Base-by-base conservation (phyloP, 2,113 vertebrate genomes). In the Zeus faber region DNA sequence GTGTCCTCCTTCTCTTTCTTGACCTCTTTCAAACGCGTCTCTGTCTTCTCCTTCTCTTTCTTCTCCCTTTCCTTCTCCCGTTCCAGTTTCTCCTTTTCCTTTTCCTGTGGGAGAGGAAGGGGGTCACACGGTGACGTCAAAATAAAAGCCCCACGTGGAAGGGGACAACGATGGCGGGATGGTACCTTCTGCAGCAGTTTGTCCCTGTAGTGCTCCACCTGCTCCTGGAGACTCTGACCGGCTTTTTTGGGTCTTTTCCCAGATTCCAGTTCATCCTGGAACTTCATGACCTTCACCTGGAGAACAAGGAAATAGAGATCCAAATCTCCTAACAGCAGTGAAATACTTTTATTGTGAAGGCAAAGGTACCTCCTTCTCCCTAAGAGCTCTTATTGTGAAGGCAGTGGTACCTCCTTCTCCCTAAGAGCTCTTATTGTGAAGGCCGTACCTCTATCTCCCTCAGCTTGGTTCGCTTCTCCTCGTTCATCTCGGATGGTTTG, bases 241-340 rank as follows among this genome's bases (percentile, higher is more conserved):
- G 93, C 87, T 65, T 98, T 99, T 82, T 98, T 98, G 46, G 94
- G 93, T 72, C 96, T 91, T 86, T 99, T 99, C 46, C 97, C 97
- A 68, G 93, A 98, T 65, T 99, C 97, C 70, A 99, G 85, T 80
- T 99, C 97, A 87, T 99, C 97, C 74, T 99, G 96, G 89, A 99
- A 99, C 87, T 99, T 99, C 95, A 99, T 99, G 67, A 99, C 97
- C 80, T 99, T 99, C 48, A 99, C 92, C 97, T 99, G 80, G 59
- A 59, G 70, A 84, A 53, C 58, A 80, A 3, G 35, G 31, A 1
- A 24, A 51, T 27, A 2, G 1, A 29, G 43, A 49, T 24, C 18
- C 20, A 7, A 52, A 1, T 0, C 6, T 70, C 3, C 41, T 25
- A 45, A 52, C 7, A 57, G 13, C 11, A 5, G 22, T 1, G 7